A percentile compares a stretch with the other conserved stretches of the same genome.
These are phyloP conservation scores for Rhabdomys pumilio DNA, from an alignment of 2,797 vertebrate species.

Conservation along the genomic window DNA sequence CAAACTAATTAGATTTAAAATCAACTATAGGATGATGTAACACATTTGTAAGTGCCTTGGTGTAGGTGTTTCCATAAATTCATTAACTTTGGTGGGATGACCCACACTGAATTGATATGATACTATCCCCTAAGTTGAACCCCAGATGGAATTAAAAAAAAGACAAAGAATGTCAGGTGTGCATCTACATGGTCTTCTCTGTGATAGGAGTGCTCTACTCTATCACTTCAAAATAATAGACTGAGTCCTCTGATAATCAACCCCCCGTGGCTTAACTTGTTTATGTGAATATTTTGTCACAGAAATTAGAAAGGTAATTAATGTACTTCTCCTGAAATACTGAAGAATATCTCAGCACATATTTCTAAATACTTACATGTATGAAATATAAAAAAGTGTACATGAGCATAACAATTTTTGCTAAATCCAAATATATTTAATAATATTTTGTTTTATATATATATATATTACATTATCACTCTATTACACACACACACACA, in stretches of 20 bases:
- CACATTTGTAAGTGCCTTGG: rapidly evolving
- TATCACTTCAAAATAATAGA: neutral
- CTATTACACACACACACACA: too few species aligned
- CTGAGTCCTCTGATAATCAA: too few species aligned
- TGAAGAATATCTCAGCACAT: neutral
- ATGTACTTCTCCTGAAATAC: too few species aligned
- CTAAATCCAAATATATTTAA: neutral
- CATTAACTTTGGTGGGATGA: too few species aligned
- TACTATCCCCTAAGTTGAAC: too few species aligned
- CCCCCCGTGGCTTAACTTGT: neutral
- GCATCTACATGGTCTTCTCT: neutral
- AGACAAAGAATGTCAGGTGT: neutral
- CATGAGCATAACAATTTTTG: neutral
- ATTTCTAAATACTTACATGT: neutral
- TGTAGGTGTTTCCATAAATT: neutral
- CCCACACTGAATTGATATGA: neutral
- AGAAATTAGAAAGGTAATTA: neutral
- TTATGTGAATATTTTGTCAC: neutral
- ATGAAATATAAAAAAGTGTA: neutral
- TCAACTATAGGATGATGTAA: neutral
- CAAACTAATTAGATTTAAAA: neutral
- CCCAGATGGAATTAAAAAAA: too few species aligned
- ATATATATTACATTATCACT: neutral
- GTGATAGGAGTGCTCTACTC: too few species aligned
- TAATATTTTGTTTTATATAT: neutral